Evolutionary conservation across 2,113 vertebrate genomes (phyloP), one percentile per base, ranked within the genome.

Genomic region (Ibidorhyncha struthersii): DNA sequence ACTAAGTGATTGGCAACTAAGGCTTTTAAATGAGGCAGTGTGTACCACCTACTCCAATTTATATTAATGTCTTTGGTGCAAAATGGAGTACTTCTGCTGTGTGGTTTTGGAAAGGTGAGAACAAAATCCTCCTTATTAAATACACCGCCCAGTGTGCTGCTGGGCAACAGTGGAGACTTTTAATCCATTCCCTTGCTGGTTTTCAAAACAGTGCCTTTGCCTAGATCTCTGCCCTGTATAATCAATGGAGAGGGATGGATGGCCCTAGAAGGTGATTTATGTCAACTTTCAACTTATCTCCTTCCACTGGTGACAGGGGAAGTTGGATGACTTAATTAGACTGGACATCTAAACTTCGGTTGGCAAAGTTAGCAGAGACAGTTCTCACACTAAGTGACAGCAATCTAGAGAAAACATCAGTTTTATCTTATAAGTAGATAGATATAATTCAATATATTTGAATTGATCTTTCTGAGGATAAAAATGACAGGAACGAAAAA

Each of bases 391-490:
- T 76, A 79, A 86, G 59, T 89, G 81, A 89, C 81, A 94, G 36
- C 34, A 89, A 87, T 63, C 77, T 89, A 52, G 47, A 82, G 38
- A 85, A 96, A 96, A 84, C 59, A 85, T 38, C 61, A 93, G 67
- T 71, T 96, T 95, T 84, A 59, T 71, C 23, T 91, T 91, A 93
- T 67, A 78, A 82, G 36, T 74, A 79, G 65, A 43, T 69, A 43
- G 53, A 6, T 52, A 25, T 72, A 83, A 91, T 69, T 89, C 65
- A 93, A 58, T 95, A 94, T 50, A 55, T 91, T 18, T 72, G 61
- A 87, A 89, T 38, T 89, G 69, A 95, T 91, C 38, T 93, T 84
- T 36, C 56, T 76, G 77, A 94, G n/a, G 47, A 92, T 84, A 87
- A 82, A 97, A 96, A 89, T 56, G 9, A 72, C 34, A 79, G 13